phyloP scores from a whole-genome alignment of 2,888 invertebrate genomes.

The Dolichomitus sp. region DNA sequence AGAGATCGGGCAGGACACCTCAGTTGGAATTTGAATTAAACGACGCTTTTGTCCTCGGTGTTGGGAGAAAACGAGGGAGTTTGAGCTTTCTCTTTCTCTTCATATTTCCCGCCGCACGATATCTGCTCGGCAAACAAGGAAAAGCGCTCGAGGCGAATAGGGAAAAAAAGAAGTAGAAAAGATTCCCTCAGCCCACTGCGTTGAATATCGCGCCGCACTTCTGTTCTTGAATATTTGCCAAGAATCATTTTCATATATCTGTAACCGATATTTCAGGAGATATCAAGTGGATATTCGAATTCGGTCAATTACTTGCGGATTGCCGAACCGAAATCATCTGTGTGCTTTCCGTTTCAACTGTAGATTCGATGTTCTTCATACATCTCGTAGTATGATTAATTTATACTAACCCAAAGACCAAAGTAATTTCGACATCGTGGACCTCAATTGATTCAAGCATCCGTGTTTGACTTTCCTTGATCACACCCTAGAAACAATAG shows the following conservation, averaged over 20 bases:
- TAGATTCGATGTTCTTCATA: not conserved
- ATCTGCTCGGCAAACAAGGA: conserved; percentile 46
- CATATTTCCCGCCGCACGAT: conserved; percentile 51
- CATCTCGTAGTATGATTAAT: not conserved
- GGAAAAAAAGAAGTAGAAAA: conserved; percentile 20
- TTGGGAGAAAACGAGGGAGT: conserved; percentile 38
- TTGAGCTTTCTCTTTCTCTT: conserved; percentile 42
- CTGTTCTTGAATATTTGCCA: conserved; percentile 45
- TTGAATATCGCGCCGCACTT: conserved; percentile 38
- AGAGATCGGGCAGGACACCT: conserved; percentile 52
- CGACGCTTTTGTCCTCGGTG: conserved; percentile 59
- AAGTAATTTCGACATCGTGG: conserved; percentile 34
- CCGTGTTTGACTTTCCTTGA: conserved; percentile 58
- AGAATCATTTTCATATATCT: conserved; percentile 46
- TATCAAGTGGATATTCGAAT: conserved; percentile 30
- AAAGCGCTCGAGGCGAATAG: conserved; percentile 21
- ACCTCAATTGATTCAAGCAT: conserved; percentile 27
- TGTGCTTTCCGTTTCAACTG: conserved; percentile 28
- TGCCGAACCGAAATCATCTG: conserved; percentile 26
- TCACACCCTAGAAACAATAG: conserved; percentile 33
- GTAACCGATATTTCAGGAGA: conserved; percentile 33
- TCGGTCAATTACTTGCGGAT: conserved; percentile 41
- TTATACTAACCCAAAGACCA: conserved; percentile 3
- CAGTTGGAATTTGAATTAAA: conserved; percentile 66
- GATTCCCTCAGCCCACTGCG: conserved; percentile 1